Percentiles rank a stretch among this genome's conserved stretches.
Conservation (phyloP, 2,797 vertebrate species). For the Phalanger gymnotis region DNA sequence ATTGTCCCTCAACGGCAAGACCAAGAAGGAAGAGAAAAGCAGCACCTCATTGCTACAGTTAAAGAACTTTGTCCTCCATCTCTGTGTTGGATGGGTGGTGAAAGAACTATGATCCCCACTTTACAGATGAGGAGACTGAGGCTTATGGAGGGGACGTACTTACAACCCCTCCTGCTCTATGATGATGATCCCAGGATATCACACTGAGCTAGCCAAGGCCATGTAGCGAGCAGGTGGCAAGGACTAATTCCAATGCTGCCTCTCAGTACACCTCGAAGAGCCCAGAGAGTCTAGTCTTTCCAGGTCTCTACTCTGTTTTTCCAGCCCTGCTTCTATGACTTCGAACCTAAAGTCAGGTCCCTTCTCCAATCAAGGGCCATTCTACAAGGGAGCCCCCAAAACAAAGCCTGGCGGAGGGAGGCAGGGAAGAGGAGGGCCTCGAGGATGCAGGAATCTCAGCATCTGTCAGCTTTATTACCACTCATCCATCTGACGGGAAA, state of each 20-base stretch:
- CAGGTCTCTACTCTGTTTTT: not conserved
- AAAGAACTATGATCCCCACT: too few relatives aligned
- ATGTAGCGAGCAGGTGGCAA: too few relatives aligned
- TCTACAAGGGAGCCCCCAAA: not conserved
- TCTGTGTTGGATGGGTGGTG: not conserved
- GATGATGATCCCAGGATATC: too few relatives aligned
- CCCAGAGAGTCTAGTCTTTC: too few relatives aligned
- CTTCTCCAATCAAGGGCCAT: not conserved
- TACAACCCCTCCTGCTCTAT: not conserved
- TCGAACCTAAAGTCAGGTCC: not conserved
- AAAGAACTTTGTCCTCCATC: not conserved
- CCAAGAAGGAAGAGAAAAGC: not conserved
- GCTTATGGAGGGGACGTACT: not conserved
- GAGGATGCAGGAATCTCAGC: slow-evolving; percentile 51
- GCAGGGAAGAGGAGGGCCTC: not conserved
- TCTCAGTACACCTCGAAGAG: not conserved
- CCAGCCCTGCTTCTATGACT: not conserved
- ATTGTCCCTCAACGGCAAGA: not conserved
- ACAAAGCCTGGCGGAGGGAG: not conserved
- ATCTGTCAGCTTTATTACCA: slow-evolving; percentile 70
- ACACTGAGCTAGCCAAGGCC: not conserved
- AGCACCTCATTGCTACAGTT: not conserved
- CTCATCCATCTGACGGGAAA: slow-evolving; percentile 81
- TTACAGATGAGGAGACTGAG: too few relatives aligned
- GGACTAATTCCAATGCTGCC: too few relatives aligned